Evolutionary conservation across 1,140 invertebrate genomes (phyloP), one percentile per base, ranked within the genome.

Genomic region (Drosophila rufa): DNA sequence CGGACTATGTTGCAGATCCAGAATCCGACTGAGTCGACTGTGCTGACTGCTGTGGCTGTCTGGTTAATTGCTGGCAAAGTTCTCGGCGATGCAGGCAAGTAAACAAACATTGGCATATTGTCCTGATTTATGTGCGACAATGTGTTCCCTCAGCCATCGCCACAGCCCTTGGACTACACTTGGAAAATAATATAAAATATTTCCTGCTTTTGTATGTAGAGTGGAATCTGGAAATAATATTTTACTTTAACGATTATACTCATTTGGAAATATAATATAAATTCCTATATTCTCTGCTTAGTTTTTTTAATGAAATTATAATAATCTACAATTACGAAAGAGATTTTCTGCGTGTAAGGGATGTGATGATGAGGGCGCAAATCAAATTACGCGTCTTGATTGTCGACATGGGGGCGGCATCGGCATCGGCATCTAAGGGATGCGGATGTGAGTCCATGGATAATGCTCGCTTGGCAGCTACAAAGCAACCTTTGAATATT

Each of bases 31-130:
- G 53, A 42, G 66, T 69, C 57, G 38, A 51, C 69, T 43, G 67
- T 27, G 69, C 51, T 58, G 51, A 50, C 69, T 66, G 38, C 51
- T 66, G 61, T 56, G 64, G 76, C 79, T 82, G 85, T 70, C 75
- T 92, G 83, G 86, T 92, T 92, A 92, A 92, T 92, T 92, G 91
- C 91, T 92, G 80, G 77, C 87, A 92, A 92, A 89, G 81, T 90
- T 91, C 53, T 57, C 59, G 30, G 56, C 69, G 69, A 85, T 86
- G 86, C 85, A 91, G 78, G 74, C 75, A 75, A 85, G 84, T 82
- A 91, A 91, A 89, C 91, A 92, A 87, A 90, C 84, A 92, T 92
- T 89, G 91, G 86, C 91, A 92, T 92, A 92, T 92, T 92, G 91
- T 92, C 76, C 91, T 92, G 91, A 92, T 92, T 92, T 92, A 92